phyloP scores from a whole-genome alignment of 2,113 vertebrate genomes.

The Rhinopithecus roxellana region DNA sequence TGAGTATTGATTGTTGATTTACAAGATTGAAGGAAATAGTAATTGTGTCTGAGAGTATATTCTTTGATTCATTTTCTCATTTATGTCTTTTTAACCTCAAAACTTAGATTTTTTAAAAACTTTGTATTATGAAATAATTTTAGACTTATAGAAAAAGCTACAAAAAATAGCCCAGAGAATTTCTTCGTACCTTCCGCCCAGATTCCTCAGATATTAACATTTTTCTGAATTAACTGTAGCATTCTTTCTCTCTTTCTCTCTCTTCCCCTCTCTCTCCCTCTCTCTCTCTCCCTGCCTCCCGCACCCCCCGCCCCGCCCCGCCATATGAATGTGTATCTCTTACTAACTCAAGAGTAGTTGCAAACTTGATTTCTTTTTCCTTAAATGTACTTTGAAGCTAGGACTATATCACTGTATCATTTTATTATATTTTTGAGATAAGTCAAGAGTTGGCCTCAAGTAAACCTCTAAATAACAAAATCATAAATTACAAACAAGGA shows the following conservation, averaged over 20 bases:
- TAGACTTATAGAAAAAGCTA: conserved; percentile 41
- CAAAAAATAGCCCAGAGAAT: neutral
- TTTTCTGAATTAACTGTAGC: neutral
- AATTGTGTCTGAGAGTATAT: conserved; percentile 33
- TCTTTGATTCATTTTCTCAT: conserved; percentile 20
- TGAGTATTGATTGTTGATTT: conserved; percentile 66
- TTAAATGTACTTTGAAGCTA: conserved; percentile 48
- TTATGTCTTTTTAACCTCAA: conserved; percentile 58
- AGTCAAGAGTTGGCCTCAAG: conserved; percentile 60
- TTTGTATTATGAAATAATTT: conserved; percentile 40
- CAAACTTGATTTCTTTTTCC: neutral
- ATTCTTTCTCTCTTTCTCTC: neutral
- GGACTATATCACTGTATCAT: conserved; percentile 26
- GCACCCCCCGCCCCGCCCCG: neutral
- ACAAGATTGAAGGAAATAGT: conserved; percentile 47
- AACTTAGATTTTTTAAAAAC: conserved; percentile 27
- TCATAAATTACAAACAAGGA: conserved; percentile 68
- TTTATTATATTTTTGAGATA: conserved; percentile 59
- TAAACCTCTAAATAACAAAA: conserved; percentile 61
- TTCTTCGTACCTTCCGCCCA: neutral
- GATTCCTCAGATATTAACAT: conserved; percentile 3
- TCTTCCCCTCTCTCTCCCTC: no score
- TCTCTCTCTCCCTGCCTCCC: neutral
- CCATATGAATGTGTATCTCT: neutral
- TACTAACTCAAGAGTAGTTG: neutral